Conservation (phyloP, 2,888 invertebrate genomes). For the Masnerella sp. region DNA sequence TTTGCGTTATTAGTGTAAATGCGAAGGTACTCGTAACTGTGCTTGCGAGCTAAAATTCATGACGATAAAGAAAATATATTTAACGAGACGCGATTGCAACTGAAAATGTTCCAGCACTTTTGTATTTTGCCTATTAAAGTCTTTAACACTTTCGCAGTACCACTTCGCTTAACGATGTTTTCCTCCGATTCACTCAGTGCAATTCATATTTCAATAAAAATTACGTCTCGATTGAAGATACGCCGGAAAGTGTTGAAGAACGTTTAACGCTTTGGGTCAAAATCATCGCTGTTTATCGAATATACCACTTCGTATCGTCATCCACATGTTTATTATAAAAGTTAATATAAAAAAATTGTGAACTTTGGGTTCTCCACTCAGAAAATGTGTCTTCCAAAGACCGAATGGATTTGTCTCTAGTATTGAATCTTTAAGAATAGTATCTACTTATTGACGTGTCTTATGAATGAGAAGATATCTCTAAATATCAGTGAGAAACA, state of each 20-base stretch:
- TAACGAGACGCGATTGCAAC: constrained; percentile 42
- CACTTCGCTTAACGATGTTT: too few species aligned
- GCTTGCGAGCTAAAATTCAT: constrained; percentile 42
- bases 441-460: constrained; percentile 43
- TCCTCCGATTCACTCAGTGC: too few species aligned
- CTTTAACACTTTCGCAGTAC: constrained; percentile 57
- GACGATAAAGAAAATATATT: constrained; percentile 24
- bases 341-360: not conserved
- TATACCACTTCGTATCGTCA: constrained; percentile 69
- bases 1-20: constrained; percentile 32
- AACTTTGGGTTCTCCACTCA: too few species aligned
- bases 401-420: constrained; percentile 63
- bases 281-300: constrained; percentile 18
- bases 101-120: constrained; percentile 45
- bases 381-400: constrained; percentile 90
- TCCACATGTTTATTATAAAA: constrained; percentile 71
- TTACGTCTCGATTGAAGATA: too few species aligned
- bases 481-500: too few species aligned
- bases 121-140: constrained; percentile 44
- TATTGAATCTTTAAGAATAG: constrained; percentile 57
- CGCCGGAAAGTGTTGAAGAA: constrained; percentile 57
- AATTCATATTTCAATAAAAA: too few species aligned
- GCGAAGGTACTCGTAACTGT: constrained; percentile 53
- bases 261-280: constrained; percentile 34
- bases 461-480: too few species aligned